phyloP scores from a whole-genome alignment of 2,888 invertebrate species.

The Sycophila texana region DNA sequence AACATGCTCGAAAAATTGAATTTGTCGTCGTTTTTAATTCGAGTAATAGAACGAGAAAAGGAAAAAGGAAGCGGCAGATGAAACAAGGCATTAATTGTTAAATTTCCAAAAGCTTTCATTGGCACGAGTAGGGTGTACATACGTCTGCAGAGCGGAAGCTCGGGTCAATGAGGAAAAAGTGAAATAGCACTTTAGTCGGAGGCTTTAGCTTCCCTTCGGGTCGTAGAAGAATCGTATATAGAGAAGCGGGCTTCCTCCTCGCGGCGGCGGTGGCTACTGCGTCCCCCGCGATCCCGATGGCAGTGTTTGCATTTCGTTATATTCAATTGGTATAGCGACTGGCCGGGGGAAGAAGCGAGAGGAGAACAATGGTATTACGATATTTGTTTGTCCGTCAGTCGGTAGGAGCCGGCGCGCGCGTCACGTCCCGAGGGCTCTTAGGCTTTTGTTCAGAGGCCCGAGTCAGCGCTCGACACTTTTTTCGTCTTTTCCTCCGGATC shows the following conservation, averaged over 20 bases:
- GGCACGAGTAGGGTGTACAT: conserved; percentile 4
- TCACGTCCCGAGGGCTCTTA: conserved; percentile 64
- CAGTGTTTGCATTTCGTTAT: conserved; percentile 75
- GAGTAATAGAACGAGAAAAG: background rate
- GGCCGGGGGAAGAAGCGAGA: conserved; percentile 60
- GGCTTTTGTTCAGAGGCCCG: conserved; percentile 55
- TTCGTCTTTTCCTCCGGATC: conserved; percentile 48
- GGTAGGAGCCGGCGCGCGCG: conserved; percentile 58
- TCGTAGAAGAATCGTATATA: conserved; percentile 47
- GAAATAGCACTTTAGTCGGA: conserved; percentile 54
- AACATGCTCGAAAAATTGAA: background rate
- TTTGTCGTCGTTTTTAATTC: conserved; percentile 18
- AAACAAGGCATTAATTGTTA: conserved; percentile 53
- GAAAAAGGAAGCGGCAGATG: background rate
- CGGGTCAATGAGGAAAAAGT: conserved; percentile 57
- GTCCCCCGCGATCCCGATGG: conserved; percentile 65
- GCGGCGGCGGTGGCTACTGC: conserved; percentile 45
- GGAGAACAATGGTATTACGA: conserved; percentile 74
- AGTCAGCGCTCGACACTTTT: conserved; percentile 46
- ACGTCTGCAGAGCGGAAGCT: conserved; percentile 30
- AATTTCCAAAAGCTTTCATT: conserved; percentile 51
- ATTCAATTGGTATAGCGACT: conserved; percentile 70
- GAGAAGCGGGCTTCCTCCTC: conserved; percentile 48
- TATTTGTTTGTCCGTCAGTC: conserved; percentile 73
- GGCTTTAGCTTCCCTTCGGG: conserved; percentile 46